Percentiles rank a stretch among this genome's conserved stretches.
Evolutionary conservation across 2,888 invertebrate genomes (phyloP).

Genomic region (Microdon myrmicae): DNA sequence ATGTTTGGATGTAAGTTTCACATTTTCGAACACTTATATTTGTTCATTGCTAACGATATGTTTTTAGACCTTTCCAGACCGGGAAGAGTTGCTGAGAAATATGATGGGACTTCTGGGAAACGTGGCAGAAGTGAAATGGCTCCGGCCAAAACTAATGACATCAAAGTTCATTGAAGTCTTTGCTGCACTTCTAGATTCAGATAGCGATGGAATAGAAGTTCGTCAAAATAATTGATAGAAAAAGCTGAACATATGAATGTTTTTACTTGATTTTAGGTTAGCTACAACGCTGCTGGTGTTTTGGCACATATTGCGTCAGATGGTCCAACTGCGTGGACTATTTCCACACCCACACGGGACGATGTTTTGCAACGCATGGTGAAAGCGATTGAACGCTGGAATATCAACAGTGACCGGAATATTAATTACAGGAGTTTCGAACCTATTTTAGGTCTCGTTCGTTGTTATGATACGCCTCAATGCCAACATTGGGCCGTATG

Average conservation of each 20-base stretch:
- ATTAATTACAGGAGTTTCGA: constrained; percentile 97
- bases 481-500: constrained; percentile 98
- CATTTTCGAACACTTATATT: not conserved
- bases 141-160: constrained; percentile 86
- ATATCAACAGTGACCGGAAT: constrained; percentile 85
- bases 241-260: not conserved
- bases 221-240: constrained; percentile 18
- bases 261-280: constrained; percentile 70
- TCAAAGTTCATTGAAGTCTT: constrained; percentile 86
- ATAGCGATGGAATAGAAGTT: constrained; percentile 95
- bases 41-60: constrained; percentile 6
- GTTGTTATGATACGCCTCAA: constrained; percentile 85
- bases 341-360: constrained; percentile 76
- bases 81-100: constrained; percentile 90
- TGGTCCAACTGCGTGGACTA: constrained; percentile 84
- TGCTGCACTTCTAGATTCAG: constrained; percentile 83
- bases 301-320: constrained; percentile 95
- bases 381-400: constrained; percentile 87
- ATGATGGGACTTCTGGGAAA: constrained; percentile 99
- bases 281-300: constrained; percentile 96
- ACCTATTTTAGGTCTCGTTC: constrained; percentile 87
- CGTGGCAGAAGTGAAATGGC: constrained; percentile 89
- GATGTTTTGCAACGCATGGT: constrained; percentile 81
- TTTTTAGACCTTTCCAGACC: constrained; percentile 83
- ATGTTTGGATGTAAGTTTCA: constrained; percentile 79